Evolutionary conservation across 2,888 invertebrate species (phyloP).

Genomic region (Mesorhabditis spiculigera): DNA sequence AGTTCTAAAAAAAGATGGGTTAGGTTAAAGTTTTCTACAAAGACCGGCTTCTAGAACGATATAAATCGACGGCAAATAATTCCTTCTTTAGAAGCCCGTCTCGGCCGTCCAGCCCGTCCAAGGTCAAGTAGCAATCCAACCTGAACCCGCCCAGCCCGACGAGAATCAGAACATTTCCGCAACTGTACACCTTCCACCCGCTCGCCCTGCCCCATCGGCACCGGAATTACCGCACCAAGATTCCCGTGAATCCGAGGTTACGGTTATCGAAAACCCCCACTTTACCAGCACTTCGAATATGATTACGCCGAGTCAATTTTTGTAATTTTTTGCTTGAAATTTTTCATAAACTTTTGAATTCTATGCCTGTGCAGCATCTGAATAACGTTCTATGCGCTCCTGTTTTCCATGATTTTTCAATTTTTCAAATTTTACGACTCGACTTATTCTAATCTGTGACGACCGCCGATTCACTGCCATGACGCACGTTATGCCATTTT

Average conservation of each 20-base stretch:
- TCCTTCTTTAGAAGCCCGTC: background rate
- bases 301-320: background rate
- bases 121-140: background rate
- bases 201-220: background rate
- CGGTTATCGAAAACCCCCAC: background rate
- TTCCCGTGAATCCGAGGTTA: background rate
- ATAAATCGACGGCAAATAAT: too few species aligned
- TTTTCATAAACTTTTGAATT: too few species aligned
- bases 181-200: background rate
- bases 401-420: too few species aligned
- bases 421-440: too few species aligned
- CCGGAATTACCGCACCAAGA: background rate
- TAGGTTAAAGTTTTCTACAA: too few species aligned
- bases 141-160: background rate
- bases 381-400: too few species aligned
- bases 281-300: background rate
- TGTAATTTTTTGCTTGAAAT: background rate
- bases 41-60: too few species aligned
- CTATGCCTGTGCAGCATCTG: too few species aligned
- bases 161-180: background rate
- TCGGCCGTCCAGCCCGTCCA: slow-evolving; percentile 2
- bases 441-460: too few species aligned
- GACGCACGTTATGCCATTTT: too few species aligned
- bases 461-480: too few species aligned
- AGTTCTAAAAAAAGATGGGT: too few species aligned